Conservation (phyloP, 2,888 invertebrate genomes). For the Andrena praecox region DNA sequence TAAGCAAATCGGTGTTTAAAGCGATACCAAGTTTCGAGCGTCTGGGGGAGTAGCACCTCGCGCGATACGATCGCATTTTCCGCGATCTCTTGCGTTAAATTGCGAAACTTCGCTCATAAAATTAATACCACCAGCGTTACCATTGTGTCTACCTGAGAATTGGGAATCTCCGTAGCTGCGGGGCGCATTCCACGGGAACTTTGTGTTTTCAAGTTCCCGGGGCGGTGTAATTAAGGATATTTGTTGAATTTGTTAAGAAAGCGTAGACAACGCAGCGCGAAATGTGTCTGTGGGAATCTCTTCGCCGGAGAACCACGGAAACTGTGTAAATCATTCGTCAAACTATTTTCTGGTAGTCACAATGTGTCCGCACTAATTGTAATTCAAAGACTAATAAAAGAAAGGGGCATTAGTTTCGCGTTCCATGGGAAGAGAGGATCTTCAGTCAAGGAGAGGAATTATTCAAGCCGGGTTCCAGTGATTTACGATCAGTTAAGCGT, state of each 20-base stretch:
- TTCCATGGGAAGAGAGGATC: neutral
- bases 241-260: slow-evolving; percentile 17
- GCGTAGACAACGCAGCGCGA: neutral
- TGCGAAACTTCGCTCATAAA: slow-evolving; percentile 54
- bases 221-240: slow-evolving; percentile 26
- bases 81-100: slow-evolving; percentile 37
- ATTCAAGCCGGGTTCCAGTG: neutral
- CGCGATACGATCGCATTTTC: slow-evolving; percentile 37
- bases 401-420: neutral
- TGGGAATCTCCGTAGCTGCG: slow-evolving; percentile 31
- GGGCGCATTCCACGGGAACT: neutral
- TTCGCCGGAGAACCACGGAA: neutral
- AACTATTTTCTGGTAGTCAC: neutral
- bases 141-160: slow-evolving; percentile 49
- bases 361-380: too few species aligned
- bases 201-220: slow-evolving; percentile 26
- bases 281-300: neutral
- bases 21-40: slow-evolving; percentile 27
- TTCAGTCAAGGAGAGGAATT: neutral
- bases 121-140: slow-evolving; percentile 46
- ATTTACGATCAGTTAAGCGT: neutral
- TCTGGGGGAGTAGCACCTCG: neutral
- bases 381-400: neutral
- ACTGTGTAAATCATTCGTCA: neutral
- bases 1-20: slow-evolving; percentile 1